These are phyloP conservation scores for Neolamprologus kungweensis DNA, from an alignment of 2,113 vertebrate genomes.

Conservation along the genomic window DNA sequence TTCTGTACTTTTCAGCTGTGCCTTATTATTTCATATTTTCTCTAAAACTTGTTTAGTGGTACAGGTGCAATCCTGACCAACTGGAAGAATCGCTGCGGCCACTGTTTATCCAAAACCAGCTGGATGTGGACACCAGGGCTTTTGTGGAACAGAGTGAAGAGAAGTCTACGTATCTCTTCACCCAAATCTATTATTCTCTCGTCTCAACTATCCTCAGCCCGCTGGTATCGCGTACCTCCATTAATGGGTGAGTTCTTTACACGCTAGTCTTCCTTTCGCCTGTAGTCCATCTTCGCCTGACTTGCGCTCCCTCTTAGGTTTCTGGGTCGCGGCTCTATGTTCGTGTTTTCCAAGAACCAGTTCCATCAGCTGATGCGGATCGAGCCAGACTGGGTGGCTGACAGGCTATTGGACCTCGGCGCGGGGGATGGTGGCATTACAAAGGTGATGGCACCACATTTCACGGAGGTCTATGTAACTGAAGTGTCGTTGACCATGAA, in stretches of 20 bases:
- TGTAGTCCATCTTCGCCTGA: not conserved
- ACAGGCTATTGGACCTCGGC: conserved; percentile 89
- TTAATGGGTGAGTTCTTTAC: conserved; percentile 84
- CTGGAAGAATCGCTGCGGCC: conserved; percentile 80
- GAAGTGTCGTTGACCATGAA: conserved; percentile 94
- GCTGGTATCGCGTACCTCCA: conserved; percentile 94
- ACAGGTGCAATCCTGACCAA: conserved; percentile 81
- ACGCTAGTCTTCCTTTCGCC: not conserved
- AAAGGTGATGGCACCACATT: conserved; percentile 89
- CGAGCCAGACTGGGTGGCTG: conserved; percentile 83
- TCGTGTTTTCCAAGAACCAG: conserved; percentile 91
- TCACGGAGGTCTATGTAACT: conserved; percentile 89
- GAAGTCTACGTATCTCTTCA: conserved; percentile 96
- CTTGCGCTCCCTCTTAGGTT: conserved; percentile 68
- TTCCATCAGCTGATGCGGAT: conserved; percentile 86
- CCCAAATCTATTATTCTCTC: conserved; percentile 93
- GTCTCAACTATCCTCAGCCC: conserved; percentile 90
- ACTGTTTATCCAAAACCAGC: conserved; percentile 86
- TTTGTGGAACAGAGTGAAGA: conserved; percentile 89
- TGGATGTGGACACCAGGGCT: conserved; percentile 84
- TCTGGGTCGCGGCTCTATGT: conserved; percentile 95
- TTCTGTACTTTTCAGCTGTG: not conserved
- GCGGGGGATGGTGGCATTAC: conserved; percentile 95
- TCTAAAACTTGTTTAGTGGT: conserved; percentile 75
- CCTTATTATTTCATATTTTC: not conserved